These are phyloP conservation scores for Poecilia picta DNA, from an alignment of 2,797 vertebrate genomes.

Conservation along the genomic window DNA sequence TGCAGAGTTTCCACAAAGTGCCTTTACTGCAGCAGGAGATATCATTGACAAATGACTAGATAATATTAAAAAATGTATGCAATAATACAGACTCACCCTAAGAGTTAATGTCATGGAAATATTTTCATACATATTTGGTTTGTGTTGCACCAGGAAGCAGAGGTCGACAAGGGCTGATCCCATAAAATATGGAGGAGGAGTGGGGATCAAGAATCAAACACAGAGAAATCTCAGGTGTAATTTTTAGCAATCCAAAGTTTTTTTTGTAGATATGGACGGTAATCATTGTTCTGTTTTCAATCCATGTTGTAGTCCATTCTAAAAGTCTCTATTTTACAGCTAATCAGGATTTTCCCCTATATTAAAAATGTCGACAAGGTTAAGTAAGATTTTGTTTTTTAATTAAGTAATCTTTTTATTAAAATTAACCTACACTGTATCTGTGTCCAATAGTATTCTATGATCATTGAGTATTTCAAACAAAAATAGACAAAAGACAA, in stretches of 20 bases:
- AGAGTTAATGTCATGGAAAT: conserved; percentile 66
- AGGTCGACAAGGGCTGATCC: conserved; percentile 4
- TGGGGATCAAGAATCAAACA: conserved; percentile 18
- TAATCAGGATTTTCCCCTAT: neutral
- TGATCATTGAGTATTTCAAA: no score
- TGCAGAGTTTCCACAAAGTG: conserved; percentile 45
- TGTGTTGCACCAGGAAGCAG: conserved; percentile 5
- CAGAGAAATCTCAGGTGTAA: neutral
- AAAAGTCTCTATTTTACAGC: neutral
- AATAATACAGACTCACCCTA: conserved; percentile 37
- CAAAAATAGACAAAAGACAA: no score
- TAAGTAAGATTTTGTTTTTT: no score
- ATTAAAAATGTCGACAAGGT: neutral
- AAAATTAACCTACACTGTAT: no score
- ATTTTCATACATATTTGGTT: conserved; percentile 50
- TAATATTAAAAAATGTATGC: conserved; percentile 34
- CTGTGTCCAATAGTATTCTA: no score
- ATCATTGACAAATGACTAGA: conserved; percentile 49
- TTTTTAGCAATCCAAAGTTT: neutral
- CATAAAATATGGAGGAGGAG: neutral
- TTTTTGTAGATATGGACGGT: neutral
- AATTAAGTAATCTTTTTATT: no score
- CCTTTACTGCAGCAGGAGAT: conserved; percentile 33
- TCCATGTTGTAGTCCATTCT: no score
- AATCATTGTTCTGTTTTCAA: neutral